These are phyloP conservation scores for Clostera curtula DNA, from an alignment of 2,888 invertebrate species.

Conservation along the genomic window DNA sequence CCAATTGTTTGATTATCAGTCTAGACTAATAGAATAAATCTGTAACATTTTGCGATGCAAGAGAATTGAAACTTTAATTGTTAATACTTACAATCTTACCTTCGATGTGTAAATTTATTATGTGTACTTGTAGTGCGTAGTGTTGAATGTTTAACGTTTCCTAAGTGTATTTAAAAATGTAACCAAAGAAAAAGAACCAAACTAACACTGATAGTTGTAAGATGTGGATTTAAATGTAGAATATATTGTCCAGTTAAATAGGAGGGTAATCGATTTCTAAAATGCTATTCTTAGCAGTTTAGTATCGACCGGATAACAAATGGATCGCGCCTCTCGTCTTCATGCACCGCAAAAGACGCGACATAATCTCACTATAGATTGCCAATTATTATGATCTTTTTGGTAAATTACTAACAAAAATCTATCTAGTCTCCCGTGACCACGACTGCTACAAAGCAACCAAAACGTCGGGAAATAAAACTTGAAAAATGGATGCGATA, in stretches of 20 bases:
- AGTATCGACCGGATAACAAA: constrained; percentile 7
- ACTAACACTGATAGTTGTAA: constrained; percentile 44
- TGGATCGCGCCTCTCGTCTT: too few relatives aligned
- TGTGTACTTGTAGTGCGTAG: constrained; percentile 10
- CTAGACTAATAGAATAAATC: constrained; percentile 52
- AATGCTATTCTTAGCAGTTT: constrained; percentile 10
- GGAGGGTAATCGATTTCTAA: constrained; percentile 12
- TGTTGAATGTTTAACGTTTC: constrained; percentile 24
- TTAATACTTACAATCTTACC: constrained; percentile 46
- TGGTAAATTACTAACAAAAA: too few relatives aligned
- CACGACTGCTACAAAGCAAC: too few relatives aligned
- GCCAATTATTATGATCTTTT: too few relatives aligned
- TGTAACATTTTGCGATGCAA: constrained; percentile 70
- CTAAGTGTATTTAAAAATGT: constrained; percentile 24
- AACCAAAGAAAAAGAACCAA: constrained; percentile 61
- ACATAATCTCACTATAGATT: too few relatives aligned
- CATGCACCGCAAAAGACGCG: too few relatives aligned
- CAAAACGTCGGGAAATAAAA: too few relatives aligned
- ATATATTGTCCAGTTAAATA: constrained; percentile 17
- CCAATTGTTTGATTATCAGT: constrained; percentile 53
- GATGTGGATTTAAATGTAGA: constrained; percentile 13
- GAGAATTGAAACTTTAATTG: constrained; percentile 70
- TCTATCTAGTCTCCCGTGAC: too few relatives aligned
- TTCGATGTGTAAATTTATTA: constrained; percentile 50
- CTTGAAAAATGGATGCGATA: too few relatives aligned